phyloP scores from a whole-genome alignment of 2,888 invertebrate genomes.

The Scaeva pyrastri region DNA sequence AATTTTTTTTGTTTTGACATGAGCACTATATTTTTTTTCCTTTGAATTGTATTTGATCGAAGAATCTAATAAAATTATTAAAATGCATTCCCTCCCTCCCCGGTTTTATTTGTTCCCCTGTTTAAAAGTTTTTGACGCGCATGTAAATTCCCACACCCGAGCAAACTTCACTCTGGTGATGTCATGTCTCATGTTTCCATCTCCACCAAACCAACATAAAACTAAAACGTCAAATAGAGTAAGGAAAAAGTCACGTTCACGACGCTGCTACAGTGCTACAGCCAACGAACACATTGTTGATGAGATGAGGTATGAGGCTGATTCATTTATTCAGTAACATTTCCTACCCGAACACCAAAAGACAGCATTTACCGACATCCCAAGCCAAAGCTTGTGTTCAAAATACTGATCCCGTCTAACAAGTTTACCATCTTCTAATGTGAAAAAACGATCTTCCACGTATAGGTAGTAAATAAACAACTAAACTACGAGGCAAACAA shows the following conservation, averaged over 20 bases:
- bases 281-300: neutral
- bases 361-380: neutral
- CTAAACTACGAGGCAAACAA: constrained; percentile 23
- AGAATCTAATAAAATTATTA: too few relatives aligned
- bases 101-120: too few relatives aligned
- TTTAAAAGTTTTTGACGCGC: neutral
- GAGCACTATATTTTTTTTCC: too few relatives aligned
- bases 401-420: constrained; percentile 65
- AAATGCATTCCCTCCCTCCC: too few relatives aligned
- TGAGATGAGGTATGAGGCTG: constrained; percentile 4
- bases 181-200: too few relatives aligned
- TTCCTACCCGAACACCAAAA: neutral
- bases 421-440: constrained; percentile 49
- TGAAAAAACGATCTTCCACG: constrained; percentile 24
- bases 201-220: constrained; percentile 3
- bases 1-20: too few relatives aligned
- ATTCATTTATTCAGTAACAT: neutral
- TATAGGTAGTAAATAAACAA: constrained; percentile 28
- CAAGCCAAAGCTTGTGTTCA: constrained; percentile 11
- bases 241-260: constrained; percentile 16
- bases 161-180: neutral
- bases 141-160: neutral
- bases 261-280: too few relatives aligned
- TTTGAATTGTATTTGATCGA: too few relatives aligned
- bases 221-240: neutral